Evolutionary conservation across 2,888 invertebrate genomes (phyloP), one percentile per base, ranked within the genome.

Genomic region (Timema cristinae): DNA sequence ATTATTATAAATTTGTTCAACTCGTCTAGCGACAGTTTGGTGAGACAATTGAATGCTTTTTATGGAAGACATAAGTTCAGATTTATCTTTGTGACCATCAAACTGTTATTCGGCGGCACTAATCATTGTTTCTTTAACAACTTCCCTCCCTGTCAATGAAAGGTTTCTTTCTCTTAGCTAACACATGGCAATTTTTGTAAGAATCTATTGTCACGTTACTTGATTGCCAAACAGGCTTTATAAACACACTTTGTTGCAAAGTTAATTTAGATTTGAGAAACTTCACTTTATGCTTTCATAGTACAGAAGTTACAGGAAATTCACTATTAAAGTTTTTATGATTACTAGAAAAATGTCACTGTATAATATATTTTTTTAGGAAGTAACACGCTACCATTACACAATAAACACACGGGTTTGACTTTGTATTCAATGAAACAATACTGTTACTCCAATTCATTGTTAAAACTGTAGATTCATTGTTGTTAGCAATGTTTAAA

Each of bases 131-230:
- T 67, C 49, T 67, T 50, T 49, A 47, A 67, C 50, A 50, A 50
- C 67, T 67, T 32, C 50, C n/a, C 50, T 32, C 50, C n/a, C 50
- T 5, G 49, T 67, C 67, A 50, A 4, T 67, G 49, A 49, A 67
- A 67, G 49, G 50, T 67, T 49, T 67, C 1, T 67, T 67, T 50
- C 67, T 67, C 9, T 67, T 67, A 49, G 50, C 50, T 67, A 49
- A 61, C 9, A 61, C 61, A 61, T 61, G n/a, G 32, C 47, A 13
- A 48, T 49, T 16, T 48, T 67, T 67, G 50, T 67, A 67, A 67
- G 67, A 67, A 50, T 13, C 15, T 6, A 67, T 67, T 68, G 32
- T 68, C 52, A 52, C 49, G 5, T 11, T 16, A 52, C 47, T 16
- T 9, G 7, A 47, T 49, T 66, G 66, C 49, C 47, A 6, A 66